Evolutionary conservation across 2,113 vertebrate species (phyloP), one percentile per base, ranked within the genome.

Genomic region (Donacobius atricapilla): DNA sequence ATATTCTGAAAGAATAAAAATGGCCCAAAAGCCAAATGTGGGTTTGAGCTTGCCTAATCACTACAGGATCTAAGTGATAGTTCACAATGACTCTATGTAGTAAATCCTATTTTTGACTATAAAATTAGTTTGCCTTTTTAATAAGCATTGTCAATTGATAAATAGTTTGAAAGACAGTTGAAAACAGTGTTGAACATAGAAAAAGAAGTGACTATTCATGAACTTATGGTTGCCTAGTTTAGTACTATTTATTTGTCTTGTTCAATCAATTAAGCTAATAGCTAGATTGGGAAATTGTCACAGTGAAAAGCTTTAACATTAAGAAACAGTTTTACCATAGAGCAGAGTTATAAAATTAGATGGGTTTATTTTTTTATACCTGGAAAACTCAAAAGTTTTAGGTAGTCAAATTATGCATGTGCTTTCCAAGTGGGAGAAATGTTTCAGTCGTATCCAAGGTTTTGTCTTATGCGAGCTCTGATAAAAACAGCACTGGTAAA

Each of bases 1-100:
- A 98, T 98, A 98, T 98, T 98, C 97, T 96, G 81, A 96, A 97
- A 92, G 96, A 97, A 96, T 96, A 93, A 94, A 97, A 98, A 96
- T 97, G 96, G 94, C 68, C 91, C 92, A 96, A 93, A 97, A 97
- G 95, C 89, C 93, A 97, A 94, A 95, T 76, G 79, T 93, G 78
- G 83, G 23, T 45, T 97, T 97, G 96, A 85, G 79, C 78, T 98
- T 97, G 83, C 94, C 94, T 97, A 96, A 97, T 97, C 86, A 2
- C 82, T 93, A 90, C 91, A 82, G 87, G 78, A 78, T 94, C 97
- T 95, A 87, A 92, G 68, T 94, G 90, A 93, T 95, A 89, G 76
- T 91, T 97, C 95, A 94, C 83, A 69, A 84, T 95, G 77, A 84
- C 61, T 96, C 69, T 75, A 51, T 92, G 66, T 94, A 93, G 87